These are phyloP conservation scores for Drosophila paracracens DNA, from an alignment of 2,888 invertebrate genomes.

Conservation along the genomic window DNA sequence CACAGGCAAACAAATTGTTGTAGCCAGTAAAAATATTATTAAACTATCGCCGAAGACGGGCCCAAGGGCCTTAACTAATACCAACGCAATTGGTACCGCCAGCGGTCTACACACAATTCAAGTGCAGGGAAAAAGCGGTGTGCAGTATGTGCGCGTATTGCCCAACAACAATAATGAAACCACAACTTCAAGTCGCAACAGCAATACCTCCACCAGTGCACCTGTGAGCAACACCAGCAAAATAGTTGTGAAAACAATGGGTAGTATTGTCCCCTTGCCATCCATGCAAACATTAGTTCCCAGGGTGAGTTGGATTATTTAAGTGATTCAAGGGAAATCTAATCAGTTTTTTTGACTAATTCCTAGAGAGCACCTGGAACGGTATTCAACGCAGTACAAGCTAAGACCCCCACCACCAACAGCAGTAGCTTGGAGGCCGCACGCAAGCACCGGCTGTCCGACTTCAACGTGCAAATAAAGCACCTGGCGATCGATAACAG, in stretches of 20 bases:
- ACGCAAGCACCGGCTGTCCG: slow-evolving; percentile 77
- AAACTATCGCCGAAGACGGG: slow-evolving; percentile 80
- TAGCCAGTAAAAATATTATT: slow-evolving; percentile 81
- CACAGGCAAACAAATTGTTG: slow-evolving; percentile 81
- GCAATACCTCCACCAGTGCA: slow-evolving; percentile 15
- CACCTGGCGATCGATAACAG: slow-evolving; percentile 48
- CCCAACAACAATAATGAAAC: slow-evolving; percentile 75
- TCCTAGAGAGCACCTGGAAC: slow-evolving; percentile 18
- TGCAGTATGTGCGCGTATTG: slow-evolving; percentile 90
- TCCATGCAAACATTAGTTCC: slow-evolving; percentile 67
- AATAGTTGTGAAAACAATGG: slow-evolving; percentile 74
- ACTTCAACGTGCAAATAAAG: slow-evolving; percentile 80
- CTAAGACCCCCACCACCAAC: slow-evolving; percentile 15
- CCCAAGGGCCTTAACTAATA: slow-evolving; percentile 1
- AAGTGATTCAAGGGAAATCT: neutral
- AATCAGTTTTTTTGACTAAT: neutral
- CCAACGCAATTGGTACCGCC: slow-evolving; percentile 29
- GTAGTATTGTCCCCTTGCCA: slow-evolving; percentile 71
- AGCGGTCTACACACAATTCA: slow-evolving; percentile 81
- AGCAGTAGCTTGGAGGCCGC: slow-evolving; percentile 39
- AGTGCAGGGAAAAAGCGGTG: slow-evolving; percentile 82
- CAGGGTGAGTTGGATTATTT: slow-evolving; percentile 49
- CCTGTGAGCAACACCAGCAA: slow-evolving; percentile 61
- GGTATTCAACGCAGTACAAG: slow-evolving; percentile 1
- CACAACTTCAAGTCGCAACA: slow-evolving; percentile 23